Percentiles rank a stretch among this genome's conserved stretches.
Evolutionary conservation across 2,113 vertebrate genomes (phyloP).

Genomic region (Nyctibius bracteatus): DNA sequence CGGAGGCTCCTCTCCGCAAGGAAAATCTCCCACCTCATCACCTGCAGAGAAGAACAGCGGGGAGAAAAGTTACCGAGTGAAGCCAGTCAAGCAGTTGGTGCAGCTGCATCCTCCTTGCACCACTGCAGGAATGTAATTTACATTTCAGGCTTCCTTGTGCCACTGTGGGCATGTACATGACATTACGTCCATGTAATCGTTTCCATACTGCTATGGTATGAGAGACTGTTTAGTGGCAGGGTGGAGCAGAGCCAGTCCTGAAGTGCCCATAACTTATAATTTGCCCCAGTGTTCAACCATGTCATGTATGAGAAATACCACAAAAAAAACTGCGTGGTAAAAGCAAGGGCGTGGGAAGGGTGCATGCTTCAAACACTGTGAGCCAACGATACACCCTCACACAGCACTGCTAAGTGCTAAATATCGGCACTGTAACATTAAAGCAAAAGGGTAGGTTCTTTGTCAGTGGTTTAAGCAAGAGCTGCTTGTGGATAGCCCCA

Average conservation of each 20-base stretch:
- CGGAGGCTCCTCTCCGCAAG: conserved; percentile 84
- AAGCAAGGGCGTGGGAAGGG: background rate
- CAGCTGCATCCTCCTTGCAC: background rate
- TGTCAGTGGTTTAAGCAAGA: background rate
- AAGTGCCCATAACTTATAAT: background rate
- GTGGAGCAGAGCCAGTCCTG: background rate
- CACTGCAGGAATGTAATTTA: background rate
- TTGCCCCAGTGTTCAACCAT: background rate
- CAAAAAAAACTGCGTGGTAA: background rate
- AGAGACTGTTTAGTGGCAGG: background rate
- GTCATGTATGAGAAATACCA: background rate
- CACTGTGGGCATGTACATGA: fast-evolving
- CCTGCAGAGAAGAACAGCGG: conserved; percentile 49
- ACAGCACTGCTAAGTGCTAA: background rate
- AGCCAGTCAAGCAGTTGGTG: background rate
- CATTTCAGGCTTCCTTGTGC: background rate
- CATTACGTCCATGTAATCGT: fast-evolving
- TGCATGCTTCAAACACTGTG: background rate
- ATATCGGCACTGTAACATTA: background rate
- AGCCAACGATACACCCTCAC: background rate
- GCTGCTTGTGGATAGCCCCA: background rate
- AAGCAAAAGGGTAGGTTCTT: background rate
- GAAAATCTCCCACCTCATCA: conserved; percentile 84
- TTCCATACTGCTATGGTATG: background rate
- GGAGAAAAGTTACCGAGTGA: background rate